These are phyloP conservation scores for Acanthopagrus latus DNA, from an alignment of 2,797 vertebrate species.

Conservation along the genomic window DNA sequence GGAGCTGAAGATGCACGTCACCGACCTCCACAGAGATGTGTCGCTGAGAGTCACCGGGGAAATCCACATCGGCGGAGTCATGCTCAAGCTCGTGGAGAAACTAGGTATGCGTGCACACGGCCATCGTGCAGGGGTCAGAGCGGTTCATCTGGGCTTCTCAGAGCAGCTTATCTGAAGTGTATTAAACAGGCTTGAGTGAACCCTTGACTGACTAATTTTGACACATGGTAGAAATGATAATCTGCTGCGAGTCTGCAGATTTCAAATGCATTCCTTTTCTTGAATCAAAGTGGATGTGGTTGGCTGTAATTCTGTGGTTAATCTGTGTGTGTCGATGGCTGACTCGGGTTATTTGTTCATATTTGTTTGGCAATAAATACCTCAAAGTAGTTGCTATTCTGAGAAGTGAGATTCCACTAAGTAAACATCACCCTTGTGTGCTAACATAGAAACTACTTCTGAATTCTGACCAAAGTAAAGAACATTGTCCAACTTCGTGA, in stretches of 20 bases:
- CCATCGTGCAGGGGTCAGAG: neutral
- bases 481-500: slow-evolving; percentile 23
- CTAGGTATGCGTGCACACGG: slow-evolving; percentile 87
- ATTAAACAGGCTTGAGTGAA: neutral
- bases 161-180: slow-evolving; percentile 31
- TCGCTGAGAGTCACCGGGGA: slow-evolving; percentile 97
- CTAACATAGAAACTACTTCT: slow-evolving; percentile 25
- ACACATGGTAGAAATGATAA: neutral
- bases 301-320: slow-evolving; percentile 14
- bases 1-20: slow-evolving; percentile 98
- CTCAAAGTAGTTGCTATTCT: slow-evolving; percentile 30
- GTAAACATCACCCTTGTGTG: slow-evolving; percentile 12
- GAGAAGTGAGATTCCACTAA: slow-evolving; percentile 28
- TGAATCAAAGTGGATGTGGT: slow-evolving; percentile 1
- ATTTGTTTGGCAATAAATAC: slow-evolving; percentile 56
- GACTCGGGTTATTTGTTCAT: slow-evolving; percentile 53
- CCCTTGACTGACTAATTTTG: slow-evolving; percentile 11
- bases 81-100: slow-evolving; percentile 98
- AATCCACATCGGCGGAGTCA: slow-evolving; percentile 98
- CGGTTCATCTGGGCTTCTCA: neutral
- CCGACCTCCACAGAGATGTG: slow-evolving; percentile 96
- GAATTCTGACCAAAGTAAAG: slow-evolving; percentile 28
- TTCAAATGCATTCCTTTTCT: slow-evolving; percentile 9
- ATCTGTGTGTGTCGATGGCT: slow-evolving; percentile 26
- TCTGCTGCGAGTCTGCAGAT: neutral